These are phyloP conservation scores for Myathropa florea DNA, from an alignment of 2,888 invertebrate genomes.

Conservation along the genomic window DNA sequence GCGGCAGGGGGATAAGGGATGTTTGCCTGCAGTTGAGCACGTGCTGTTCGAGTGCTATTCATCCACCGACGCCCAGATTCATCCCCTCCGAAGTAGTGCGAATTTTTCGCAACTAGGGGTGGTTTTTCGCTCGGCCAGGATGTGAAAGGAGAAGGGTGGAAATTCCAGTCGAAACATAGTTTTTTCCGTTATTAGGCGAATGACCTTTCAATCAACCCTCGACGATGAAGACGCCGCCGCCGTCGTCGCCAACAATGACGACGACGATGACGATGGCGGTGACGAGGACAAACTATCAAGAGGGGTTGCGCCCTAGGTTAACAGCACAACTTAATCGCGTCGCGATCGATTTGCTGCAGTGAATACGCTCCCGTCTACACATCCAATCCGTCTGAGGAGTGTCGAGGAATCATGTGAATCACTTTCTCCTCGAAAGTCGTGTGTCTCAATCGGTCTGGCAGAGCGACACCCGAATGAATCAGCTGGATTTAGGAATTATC, in stretches of 20 bases:
- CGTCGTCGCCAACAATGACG: not conserved
- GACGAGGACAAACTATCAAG: not conserved
- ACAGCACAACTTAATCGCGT: constrained; percentile 40
- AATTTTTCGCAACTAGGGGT: constrained; percentile 28
- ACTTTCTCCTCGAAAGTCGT: constrained; percentile 49
- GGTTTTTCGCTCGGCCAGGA: not conserved
- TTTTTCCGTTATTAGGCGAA: constrained; percentile 45
- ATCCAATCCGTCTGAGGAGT: not conserved
- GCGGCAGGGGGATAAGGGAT: not conserved
- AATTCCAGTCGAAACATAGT: constrained; percentile 29
- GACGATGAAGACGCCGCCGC: too few relatives aligned
- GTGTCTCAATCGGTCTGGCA: constrained; percentile 36
- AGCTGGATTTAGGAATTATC: constrained; percentile 33
- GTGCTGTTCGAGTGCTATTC: constrained; percentile 22
- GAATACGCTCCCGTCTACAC: not conserved
- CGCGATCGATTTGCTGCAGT: constrained; percentile 40
- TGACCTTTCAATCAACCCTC: constrained; percentile 43
- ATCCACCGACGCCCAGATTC: not conserved
- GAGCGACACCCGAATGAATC: constrained; percentile 47
- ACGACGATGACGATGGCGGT: not conserved
- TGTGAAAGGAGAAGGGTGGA: constrained; percentile 25
- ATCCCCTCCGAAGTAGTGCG: constrained; percentile 7
- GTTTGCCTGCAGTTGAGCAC: constrained; percentile 26
- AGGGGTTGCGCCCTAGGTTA: constrained; percentile 54
- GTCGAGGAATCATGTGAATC: constrained; percentile 40